A percentile compares a stretch with the other conserved stretches of the same genome.
Evolutionary conservation across 2,113 vertebrate species (phyloP).

Genomic region (Cyanoderma ruficeps): DNA sequence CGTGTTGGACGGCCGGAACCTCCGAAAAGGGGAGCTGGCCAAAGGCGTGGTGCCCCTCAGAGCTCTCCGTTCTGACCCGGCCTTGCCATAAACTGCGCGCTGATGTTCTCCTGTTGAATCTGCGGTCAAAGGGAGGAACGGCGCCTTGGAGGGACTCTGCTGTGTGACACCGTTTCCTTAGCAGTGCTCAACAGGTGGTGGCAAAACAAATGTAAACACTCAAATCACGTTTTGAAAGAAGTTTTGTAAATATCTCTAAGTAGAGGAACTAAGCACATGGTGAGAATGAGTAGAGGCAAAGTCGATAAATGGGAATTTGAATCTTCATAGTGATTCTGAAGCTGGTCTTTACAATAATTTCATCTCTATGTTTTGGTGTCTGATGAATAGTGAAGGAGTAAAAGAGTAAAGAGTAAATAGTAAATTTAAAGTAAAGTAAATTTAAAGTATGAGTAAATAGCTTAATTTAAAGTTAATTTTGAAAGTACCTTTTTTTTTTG

Average conservation of each 20-base stretch:
- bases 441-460: too few species aligned
- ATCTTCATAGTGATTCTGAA: background rate
- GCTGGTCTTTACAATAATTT: background rate
- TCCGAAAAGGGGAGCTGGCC: background rate
- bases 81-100: fast-evolving
- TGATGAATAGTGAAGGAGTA: background rate
- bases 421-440: background rate
- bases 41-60: background rate
- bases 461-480: background rate
- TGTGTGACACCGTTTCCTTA: background rate
- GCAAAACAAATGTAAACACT: background rate
- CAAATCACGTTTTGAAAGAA: background rate
- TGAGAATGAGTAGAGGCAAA: background rate
- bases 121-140: background rate
- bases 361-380: background rate
- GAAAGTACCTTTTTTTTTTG: background rate
- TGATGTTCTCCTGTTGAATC: fast-evolving
- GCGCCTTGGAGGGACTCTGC: fast-evolving
- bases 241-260: background rate
- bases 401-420: background rate
- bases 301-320: background rate
- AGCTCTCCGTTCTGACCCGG: too few species aligned
- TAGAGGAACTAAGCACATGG: background rate
- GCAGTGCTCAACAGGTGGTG: background rate
- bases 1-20: fast-evolving